Percentiles rank a stretch among this genome's conserved stretches.
Conservation (phyloP, 1,140 invertebrate species). For the Cyclargus thomasi region DNA sequence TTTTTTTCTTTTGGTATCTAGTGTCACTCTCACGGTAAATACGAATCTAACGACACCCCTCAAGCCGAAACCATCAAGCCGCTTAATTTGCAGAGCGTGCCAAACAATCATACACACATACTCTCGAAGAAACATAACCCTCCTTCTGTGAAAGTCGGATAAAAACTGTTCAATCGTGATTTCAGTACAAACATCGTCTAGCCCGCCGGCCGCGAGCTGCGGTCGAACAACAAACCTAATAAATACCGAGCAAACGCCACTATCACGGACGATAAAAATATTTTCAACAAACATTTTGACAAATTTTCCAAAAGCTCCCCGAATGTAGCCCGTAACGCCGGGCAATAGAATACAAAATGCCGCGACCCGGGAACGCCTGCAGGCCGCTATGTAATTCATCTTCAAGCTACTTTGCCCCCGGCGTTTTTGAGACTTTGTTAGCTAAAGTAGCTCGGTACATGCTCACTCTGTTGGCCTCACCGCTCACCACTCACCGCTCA, state of each 20-base stretch:
- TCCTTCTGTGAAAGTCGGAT: too few species aligned
- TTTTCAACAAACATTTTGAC: constrained; percentile 14
- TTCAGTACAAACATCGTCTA: background rate
- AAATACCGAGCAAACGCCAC: background rate
- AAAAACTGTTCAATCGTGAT: too few species aligned
- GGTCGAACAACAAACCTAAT: constrained; percentile 11
- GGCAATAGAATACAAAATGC: background rate
- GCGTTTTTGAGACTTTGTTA: constrained; percentile 15
- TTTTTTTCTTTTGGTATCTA: too few species aligned
- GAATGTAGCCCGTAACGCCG: background rate
- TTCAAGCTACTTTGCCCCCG: background rate
- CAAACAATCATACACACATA: too few species aligned
- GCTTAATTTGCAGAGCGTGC: too few species aligned
- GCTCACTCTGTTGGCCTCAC: background rate
- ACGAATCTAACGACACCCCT: too few species aligned
- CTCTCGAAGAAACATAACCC: too few species aligned
- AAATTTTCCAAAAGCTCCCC: background rate
- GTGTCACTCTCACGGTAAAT: too few species aligned
- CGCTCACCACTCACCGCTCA: constrained; percentile 1
- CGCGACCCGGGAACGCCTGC: background rate
- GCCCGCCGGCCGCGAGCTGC: background rate
- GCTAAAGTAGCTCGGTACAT: constrained; percentile 11
- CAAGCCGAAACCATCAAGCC: too few species aligned
- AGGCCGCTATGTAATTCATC: constrained; percentile 11
- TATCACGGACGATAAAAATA: constrained; percentile 5